Evolutionary conservation across 2,797 vertebrate genomes (phyloP).

Genomic region (Danio choprae): DNA sequence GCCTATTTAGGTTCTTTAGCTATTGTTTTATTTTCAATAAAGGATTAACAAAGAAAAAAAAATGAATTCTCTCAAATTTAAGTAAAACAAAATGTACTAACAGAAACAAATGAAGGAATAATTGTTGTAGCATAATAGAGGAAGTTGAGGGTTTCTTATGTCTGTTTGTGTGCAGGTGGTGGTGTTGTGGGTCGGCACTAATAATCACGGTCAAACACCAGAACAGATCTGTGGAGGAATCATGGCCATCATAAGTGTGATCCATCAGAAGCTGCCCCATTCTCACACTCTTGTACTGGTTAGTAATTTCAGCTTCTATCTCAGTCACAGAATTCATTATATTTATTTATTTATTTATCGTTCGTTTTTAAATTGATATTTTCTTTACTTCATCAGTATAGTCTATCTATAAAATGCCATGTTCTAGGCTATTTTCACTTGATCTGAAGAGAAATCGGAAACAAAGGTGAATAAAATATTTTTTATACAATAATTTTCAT

Average conservation of each 20-base stretch:
- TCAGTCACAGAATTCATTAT: background rate
- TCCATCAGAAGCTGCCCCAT: constrained; percentile 85
- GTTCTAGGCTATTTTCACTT: background rate
- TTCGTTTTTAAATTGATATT: too few species aligned
- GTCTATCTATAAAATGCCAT: background rate
- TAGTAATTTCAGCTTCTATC: constrained; percentile 64
- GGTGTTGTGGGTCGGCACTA: constrained; percentile 92
- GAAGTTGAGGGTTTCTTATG: background rate
- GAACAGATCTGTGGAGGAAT: constrained; percentile 88
- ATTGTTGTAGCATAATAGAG: background rate
- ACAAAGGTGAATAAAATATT: too few species aligned
- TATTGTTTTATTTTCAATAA: too few species aligned
- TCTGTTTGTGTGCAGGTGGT: constrained; percentile 79
- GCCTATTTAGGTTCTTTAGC: too few species aligned
- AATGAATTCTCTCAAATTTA: too few species aligned
- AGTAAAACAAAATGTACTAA: background rate
- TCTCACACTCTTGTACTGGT: constrained; percentile 87
- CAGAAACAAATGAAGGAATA: background rate
- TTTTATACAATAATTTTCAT: too few species aligned
- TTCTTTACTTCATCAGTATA: too few species aligned
- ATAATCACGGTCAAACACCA: constrained; percentile 87
- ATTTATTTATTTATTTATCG: too few species aligned
- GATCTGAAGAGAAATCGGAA: background rate
- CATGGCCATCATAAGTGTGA: constrained; percentile 82
- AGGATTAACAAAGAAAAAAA: too few species aligned